A percentile compares a stretch with the other conserved stretches of the same genome.
Evolutionary conservation across 2,797 vertebrate genomes (phyloP).

Genomic region (Sebastes trivittatus): DNA sequence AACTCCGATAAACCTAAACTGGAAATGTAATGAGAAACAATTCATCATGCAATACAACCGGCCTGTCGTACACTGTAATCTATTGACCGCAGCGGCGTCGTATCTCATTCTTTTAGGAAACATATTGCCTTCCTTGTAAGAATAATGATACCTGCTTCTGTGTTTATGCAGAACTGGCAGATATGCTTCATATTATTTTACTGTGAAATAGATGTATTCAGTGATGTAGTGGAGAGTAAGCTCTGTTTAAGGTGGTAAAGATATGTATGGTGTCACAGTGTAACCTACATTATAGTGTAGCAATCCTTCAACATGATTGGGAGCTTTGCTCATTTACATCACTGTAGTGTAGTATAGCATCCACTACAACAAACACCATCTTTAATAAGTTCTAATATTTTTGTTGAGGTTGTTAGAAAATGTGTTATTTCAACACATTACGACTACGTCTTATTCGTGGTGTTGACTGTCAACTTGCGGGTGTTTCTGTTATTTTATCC

Average conservation of each 20-base stretch:
- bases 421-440: background rate
- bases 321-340: slow-evolving; percentile 10
- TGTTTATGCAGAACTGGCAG: slow-evolving; percentile 24
- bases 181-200: background rate
- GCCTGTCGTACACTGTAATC: slow-evolving; percentile 41
- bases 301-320: background rate
- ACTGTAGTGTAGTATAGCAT: background rate
- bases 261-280: slow-evolving; percentile 6
- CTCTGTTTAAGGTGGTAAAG: background rate
- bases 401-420: background rate
- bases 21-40: slow-evolving; percentile 64
- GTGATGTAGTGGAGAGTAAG: background rate
- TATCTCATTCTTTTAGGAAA: slow-evolving; percentile 39
- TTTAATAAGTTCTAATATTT: background rate
- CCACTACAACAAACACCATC: background rate
- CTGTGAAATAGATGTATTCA: slow-evolving; percentile 28
- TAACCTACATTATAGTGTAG: background rate
- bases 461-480: background rate
- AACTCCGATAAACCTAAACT: slow-evolving; percentile 49
- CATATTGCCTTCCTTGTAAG: slow-evolving; percentile 30
- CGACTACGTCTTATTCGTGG: background rate
- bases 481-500: background rate
- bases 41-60: slow-evolving; percentile 54
- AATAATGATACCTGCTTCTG: slow-evolving; percentile 42
- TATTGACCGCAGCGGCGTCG: slow-evolving; percentile 46